Conservation (phyloP, 2,888 invertebrate species). For the Mamestra brassicae region DNA sequence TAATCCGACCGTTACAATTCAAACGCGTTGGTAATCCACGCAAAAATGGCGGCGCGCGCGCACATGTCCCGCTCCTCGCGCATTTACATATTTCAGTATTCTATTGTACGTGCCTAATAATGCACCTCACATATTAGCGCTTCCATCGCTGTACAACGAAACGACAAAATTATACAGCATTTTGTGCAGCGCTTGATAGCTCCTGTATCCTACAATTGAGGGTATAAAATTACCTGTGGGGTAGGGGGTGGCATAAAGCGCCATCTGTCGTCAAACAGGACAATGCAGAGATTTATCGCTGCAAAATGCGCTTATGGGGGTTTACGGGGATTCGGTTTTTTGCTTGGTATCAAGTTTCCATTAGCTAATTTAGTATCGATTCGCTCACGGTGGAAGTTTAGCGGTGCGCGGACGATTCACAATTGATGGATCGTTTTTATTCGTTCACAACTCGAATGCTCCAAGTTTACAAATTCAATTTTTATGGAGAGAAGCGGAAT, state of each 20-base stretch:
- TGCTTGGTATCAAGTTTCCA: slow-evolving; percentile 90
- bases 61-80: slow-evolving; percentile 76
- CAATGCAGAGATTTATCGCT: slow-evolving; percentile 88
- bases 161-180: slow-evolving; percentile 19
- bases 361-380: slow-evolving; percentile 90
- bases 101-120: slow-evolving; percentile 87
- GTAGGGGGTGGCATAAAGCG: slow-evolving; percentile 76
- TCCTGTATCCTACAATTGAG: slow-evolving; percentile 45
- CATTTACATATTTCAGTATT: slow-evolving; percentile 86
- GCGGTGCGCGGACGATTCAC: slow-evolving; percentile 75
- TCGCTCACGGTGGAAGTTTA: slow-evolving; percentile 81
- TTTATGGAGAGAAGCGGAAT: slow-evolving; percentile 79
- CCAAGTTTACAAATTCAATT: slow-evolving; percentile 83
- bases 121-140: slow-evolving; percentile 74
- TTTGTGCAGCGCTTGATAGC: slow-evolving; percentile 70
- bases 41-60: slow-evolving; percentile 81
- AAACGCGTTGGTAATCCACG: slow-evolving; percentile 77
- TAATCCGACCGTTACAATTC: slow-evolving; percentile 80
- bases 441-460: slow-evolving; percentile 81
- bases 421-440: slow-evolving; percentile 89
- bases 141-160: slow-evolving; percentile 55
- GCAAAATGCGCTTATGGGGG: slow-evolving; percentile 85
- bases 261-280: slow-evolving; percentile 86
- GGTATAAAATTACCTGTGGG: slow-evolving; percentile 86
- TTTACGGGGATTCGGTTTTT: slow-evolving; percentile 86